These are phyloP conservation scores for Nasonia oneida DNA, from an alignment of 2,888 invertebrate genomes.

Conservation along the genomic window DNA sequence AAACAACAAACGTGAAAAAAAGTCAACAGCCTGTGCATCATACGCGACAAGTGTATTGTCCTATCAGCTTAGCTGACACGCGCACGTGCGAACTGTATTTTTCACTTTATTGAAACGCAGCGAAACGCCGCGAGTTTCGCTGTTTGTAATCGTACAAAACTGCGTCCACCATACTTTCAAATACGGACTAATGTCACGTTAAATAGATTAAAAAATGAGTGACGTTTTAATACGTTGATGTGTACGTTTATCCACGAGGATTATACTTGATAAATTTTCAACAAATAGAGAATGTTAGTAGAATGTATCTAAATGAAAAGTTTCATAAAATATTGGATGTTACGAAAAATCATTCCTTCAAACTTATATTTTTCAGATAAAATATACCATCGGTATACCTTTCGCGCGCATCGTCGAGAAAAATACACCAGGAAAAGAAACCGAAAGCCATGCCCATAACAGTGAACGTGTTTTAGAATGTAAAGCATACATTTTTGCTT, in stretches of 20 bases:
- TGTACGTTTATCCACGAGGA: too few relatives aligned
- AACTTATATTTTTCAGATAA: too few relatives aligned
- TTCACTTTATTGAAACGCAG: slow-evolving; percentile 29
- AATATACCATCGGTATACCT: too few relatives aligned
- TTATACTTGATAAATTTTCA: too few relatives aligned
- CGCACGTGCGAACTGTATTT: slow-evolving; percentile 1
- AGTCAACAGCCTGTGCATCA: slow-evolving; percentile 6
- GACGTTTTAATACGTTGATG: too few relatives aligned
- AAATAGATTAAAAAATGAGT: background rate
- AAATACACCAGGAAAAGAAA: background rate
- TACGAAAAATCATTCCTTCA: too few relatives aligned
- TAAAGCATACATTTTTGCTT: background rate
- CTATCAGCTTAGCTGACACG: slow-evolving; percentile 18
- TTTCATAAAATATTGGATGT: too few relatives aligned
- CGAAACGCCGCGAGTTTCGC: slow-evolving; percentile 13
- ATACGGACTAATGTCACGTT: background rate
- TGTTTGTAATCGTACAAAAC: background rate
- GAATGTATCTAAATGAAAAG: too few relatives aligned
- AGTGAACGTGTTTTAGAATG: background rate
- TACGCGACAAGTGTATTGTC: slow-evolving; percentile 19
- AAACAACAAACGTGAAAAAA: slow-evolving; percentile 8
- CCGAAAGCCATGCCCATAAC: background rate
- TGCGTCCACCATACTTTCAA: slow-evolving; percentile 25
- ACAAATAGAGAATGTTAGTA: too few relatives aligned
- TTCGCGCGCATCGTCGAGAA: too few relatives aligned